These are phyloP conservation scores for Trachelipus rathkii DNA, from an alignment of 1,140 invertebrate species.

Conservation along the genomic window DNA sequence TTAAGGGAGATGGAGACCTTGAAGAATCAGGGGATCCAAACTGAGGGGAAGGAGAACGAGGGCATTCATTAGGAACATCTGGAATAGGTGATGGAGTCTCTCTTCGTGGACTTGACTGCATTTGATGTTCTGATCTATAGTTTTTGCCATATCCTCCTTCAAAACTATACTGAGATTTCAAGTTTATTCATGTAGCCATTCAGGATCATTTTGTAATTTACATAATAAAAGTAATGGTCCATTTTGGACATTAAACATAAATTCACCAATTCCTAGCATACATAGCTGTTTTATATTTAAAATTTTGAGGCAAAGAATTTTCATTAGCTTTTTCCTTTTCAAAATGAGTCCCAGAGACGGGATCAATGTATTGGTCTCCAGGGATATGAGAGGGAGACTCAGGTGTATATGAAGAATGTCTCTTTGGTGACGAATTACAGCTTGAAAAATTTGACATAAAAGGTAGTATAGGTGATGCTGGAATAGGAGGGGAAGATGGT, in stretches of 20 bases:
- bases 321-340: not conserved
- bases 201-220: not conserved
- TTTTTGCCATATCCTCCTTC: not conserved
- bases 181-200: not conserved
- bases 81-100: slow-evolving; percentile 40
- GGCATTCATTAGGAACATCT: slow-evolving; percentile 41
- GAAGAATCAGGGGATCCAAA: slow-evolving; percentile 44
- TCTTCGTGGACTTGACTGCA: slow-evolving; percentile 1
- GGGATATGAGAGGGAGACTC: not conserved
- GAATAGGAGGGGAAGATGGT: not conserved
- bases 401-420: not conserved
- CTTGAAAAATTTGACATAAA: not conserved
- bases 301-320: not conserved
- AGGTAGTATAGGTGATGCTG: not conserved
- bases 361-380: not conserved
- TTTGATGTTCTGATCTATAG: not conserved
- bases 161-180: not conserved
- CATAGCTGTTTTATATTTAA: not conserved
- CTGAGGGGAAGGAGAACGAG: slow-evolving; percentile 43
- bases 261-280: too few relatives aligned
- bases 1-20: slow-evolving; percentile 36
- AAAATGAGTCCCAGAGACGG: not conserved
- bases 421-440: not conserved
- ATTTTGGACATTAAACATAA: too few relatives aligned
- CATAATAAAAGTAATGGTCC: not conserved